Evolutionary conservation across 2,888 invertebrate species (phyloP), one percentile per base, ranked within the genome.

Genomic region (Syrista parreyssii): DNA sequence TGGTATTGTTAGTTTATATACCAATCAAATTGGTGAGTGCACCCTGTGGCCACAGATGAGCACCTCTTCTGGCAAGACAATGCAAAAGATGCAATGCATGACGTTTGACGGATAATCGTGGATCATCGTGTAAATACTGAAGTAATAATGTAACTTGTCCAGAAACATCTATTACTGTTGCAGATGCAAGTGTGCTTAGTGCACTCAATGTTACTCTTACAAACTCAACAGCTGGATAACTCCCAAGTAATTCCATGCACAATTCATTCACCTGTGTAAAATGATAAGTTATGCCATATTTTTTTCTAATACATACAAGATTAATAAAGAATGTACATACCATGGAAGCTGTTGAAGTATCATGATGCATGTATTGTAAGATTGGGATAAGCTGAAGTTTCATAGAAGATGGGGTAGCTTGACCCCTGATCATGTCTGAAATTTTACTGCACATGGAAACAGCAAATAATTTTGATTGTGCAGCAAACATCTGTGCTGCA

Each of bases 361-460:
- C 97, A 87, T 98, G 98, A 92, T 98, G 97, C 95, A 98, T 98
- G 87, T 98, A 97, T 84, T 97, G 95, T 78, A 99, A 92, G 73
- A 98, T 97, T 0, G 98, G 96, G 77, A 99, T 97, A 11, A 99
- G 93, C 86, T 97, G 96, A 34, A 98, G 93, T 90, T 99, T 97
- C 93, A 98, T 96, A 78, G 97, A 97, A 4, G 98, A 96, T 0
- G 98, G 98, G 0, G 98, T 98, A 77, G 97, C 96, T 86, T 98
- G 95, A 69, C 97, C 97, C 88, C 97, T 96, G 83, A 99, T 98
- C 98, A 98, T 98, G 84, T 97, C 96, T 0, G 98, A 97, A 76
- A 99, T 95, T 91, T 98, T 98, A 84, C 97, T 97, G 89, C 98
- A 98, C 95, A 99, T 98, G 79, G 97, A 97, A 33, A 97, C 96